phyloP scores from a whole-genome alignment of 2,113 vertebrate species.

The Lamprologus tigripictilis region DNA sequence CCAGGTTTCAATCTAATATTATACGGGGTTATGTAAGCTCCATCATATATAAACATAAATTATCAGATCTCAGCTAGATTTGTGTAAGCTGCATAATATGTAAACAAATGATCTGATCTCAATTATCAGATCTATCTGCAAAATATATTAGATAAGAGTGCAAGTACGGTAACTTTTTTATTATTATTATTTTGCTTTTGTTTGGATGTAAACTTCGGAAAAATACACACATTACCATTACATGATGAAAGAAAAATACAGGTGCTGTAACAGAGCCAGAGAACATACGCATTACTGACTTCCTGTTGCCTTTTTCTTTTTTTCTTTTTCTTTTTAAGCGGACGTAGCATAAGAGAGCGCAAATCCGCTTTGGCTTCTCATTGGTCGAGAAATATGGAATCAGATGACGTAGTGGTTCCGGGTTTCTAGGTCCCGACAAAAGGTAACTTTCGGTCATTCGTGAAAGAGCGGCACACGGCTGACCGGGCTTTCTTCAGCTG shows the following conservation, averaged over 20 bases:
- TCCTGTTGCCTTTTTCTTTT: neutral
- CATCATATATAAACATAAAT: neutral
- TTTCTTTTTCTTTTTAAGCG: neutral
- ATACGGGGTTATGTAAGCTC: neutral
- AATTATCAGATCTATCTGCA: neutral
- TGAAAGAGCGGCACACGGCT: neutral
- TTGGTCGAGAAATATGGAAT: slow-evolving; percentile 74
- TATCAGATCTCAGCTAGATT: neutral
- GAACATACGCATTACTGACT: neutral
- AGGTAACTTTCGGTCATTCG: slow-evolving; percentile 77
- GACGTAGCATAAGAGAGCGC: neutral
- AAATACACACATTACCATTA: neutral
- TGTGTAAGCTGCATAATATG: neutral
- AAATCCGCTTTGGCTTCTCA: neutral
- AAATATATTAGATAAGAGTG: neutral
- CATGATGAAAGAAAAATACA: neutral
- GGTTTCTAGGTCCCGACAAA: slow-evolving; percentile 18
- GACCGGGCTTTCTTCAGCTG: neutral
- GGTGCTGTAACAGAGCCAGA: neutral
- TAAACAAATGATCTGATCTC: neutral
- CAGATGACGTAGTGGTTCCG: slow-evolving; percentile 74
- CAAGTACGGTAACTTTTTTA: neutral
- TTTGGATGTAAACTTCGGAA: neutral
- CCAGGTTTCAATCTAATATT: neutral
- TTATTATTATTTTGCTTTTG: neutral